These are phyloP conservation scores for Rhyacophila evoluta DNA, from an alignment of 2,888 invertebrate species.

Conservation along the genomic window DNA sequence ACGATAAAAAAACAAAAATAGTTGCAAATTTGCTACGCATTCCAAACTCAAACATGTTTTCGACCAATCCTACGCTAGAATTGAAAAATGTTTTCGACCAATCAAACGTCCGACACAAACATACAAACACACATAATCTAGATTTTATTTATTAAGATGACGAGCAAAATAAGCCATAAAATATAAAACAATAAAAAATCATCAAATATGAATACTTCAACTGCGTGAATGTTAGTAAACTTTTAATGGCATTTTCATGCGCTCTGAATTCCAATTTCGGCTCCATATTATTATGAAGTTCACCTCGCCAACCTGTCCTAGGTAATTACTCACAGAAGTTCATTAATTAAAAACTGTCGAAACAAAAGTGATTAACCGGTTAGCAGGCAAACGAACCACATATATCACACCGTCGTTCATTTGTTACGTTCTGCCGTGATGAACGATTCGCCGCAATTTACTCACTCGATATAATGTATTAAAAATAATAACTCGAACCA, in stretches of 20 bases:
- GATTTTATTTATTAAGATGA: no score
- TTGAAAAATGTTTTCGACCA: no score
- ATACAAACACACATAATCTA: no score
- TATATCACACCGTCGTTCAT: not conserved
- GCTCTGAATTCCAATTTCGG: not conserved
- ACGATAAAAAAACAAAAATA: no score
- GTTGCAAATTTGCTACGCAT: no score
- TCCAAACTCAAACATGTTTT: no score
- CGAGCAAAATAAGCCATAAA: no score
- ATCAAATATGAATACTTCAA: not conserved
- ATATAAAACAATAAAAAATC: not conserved
- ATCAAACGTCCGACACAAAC: no score
- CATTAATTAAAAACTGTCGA: conserved; percentile 24
- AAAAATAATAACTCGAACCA: not conserved
- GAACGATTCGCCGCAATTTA: not conserved
- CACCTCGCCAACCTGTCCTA: not conserved
- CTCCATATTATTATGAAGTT: not conserved
- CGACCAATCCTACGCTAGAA: no score
- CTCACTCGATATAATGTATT: not conserved
- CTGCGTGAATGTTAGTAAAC: not conserved
- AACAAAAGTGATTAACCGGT: conserved; percentile 22
- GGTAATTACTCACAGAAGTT: conserved; percentile 8
- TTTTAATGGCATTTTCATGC: not conserved
- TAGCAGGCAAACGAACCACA: not conserved
- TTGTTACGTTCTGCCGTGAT: not conserved